phyloP scores from a whole-genome alignment of 2,888 invertebrate genomes.

The Stictocephala bisonia region DNA sequence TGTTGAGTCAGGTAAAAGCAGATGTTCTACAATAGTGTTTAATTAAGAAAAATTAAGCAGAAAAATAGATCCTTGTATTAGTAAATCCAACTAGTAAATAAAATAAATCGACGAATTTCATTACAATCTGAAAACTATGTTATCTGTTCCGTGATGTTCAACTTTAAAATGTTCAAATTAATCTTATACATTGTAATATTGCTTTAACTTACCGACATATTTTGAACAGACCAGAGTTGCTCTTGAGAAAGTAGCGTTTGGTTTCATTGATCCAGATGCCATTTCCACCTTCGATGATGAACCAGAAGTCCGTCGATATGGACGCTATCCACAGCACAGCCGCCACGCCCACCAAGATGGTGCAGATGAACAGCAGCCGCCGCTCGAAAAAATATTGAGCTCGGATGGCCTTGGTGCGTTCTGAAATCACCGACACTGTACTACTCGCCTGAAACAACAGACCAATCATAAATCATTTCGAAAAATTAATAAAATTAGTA shows the following conservation, averaged over 20 bases:
- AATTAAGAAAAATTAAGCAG: too few species aligned
- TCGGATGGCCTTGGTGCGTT: slow-evolving; percentile 47
- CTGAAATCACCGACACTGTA: slow-evolving; percentile 40
- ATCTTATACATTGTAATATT: too few species aligned
- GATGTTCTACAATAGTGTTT: too few species aligned
- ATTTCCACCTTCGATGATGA: slow-evolving; percentile 67
- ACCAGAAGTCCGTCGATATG: slow-evolving; percentile 81
- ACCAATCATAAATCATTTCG: neutral
- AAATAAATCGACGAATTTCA: too few species aligned
- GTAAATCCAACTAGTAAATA: too few species aligned
- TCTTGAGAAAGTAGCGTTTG: slow-evolving; percentile 71
- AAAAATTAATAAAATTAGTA: neutral
- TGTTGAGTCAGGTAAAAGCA: too few species aligned
- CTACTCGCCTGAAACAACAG: slow-evolving; percentile 43
- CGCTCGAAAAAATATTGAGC: slow-evolving; percentile 77
- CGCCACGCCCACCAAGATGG: slow-evolving; percentile 73
- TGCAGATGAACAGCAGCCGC: slow-evolving; percentile 77
- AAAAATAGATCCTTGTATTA: too few species aligned
- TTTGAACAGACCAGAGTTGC: slow-evolving; percentile 78
- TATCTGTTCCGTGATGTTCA: too few species aligned
- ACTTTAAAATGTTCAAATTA: too few species aligned
- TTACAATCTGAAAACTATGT: too few species aligned
- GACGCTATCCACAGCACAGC: slow-evolving; percentile 79
- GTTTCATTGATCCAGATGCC: slow-evolving; percentile 69
- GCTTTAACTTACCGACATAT: slow-evolving; percentile 69